Evolutionary conservation across 1,140 invertebrate genomes (phyloP).

Genomic region (Zaprionus gabonicus): DNA sequence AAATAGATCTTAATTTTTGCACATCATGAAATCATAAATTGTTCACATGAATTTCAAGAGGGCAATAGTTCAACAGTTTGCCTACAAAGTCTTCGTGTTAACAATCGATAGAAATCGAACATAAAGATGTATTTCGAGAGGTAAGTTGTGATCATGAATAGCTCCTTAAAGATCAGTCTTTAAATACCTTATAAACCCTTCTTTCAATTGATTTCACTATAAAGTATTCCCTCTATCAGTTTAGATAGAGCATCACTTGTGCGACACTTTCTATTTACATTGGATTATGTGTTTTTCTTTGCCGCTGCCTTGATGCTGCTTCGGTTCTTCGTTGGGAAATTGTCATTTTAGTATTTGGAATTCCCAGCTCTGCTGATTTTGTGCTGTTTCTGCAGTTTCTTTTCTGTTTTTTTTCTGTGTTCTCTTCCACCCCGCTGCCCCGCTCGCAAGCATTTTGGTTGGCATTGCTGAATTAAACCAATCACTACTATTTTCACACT

Average conservation of each 20-base stretch:
- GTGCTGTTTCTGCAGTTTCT: conserved; percentile 73
- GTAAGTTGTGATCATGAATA: too few species aligned
- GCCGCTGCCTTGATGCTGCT: conserved; percentile 45
- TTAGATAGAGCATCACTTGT: conserved; percentile 39
- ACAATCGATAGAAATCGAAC: too few species aligned
- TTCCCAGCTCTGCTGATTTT: conserved; percentile 75
- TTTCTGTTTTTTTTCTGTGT: conserved; percentile 12
- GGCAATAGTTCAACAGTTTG: too few species aligned
- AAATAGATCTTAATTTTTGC: too few species aligned
- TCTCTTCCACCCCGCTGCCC: conserved; percentile 9
- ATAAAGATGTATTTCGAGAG: too few species aligned
- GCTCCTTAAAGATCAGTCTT: too few species aligned
- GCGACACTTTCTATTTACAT: conserved; percentile 1
- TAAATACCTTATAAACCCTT: too few species aligned
- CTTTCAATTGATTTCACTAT: too few species aligned
- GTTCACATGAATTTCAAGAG: too few species aligned
- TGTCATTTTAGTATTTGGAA: conserved; percentile 79
- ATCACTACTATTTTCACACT: conserved; percentile 83
- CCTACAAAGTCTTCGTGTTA: too few species aligned
- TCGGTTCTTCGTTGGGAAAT: conserved; percentile 71
- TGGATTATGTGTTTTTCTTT: conserved; percentile 60
- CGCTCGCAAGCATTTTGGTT: conserved; percentile 65
- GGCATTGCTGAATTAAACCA: conserved; percentile 83
- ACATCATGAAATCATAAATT: too few species aligned
- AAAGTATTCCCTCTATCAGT: too few species aligned